Evolutionary conservation across 2,888 invertebrate genomes (phyloP).

Genomic region (Dicyrtomina minuta): DNA sequence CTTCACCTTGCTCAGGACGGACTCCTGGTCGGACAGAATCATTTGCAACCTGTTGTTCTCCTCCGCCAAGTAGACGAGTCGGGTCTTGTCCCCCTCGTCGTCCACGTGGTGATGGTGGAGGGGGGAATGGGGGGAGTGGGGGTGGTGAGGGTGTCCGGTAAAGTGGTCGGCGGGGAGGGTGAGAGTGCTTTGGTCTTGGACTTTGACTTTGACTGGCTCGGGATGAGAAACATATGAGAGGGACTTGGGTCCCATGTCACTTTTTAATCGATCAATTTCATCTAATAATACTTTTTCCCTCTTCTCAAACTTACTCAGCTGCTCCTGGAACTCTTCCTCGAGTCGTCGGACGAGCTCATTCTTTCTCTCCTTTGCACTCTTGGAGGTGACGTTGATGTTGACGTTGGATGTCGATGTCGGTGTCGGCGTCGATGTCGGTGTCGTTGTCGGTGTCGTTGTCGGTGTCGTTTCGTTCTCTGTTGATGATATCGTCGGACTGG

Average conservation of each 20-base stretch:
- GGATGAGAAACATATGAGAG: too few relatives aligned
- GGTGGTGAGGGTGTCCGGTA: not conserved
- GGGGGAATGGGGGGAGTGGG: not conserved
- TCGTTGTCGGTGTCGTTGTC: too few relatives aligned
- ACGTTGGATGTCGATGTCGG: too few relatives aligned
- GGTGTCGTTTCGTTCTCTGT: not conserved
- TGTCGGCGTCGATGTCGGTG: too few relatives aligned
- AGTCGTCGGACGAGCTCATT: constrained; percentile 42
- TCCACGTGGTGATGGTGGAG: not conserved
- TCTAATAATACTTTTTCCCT: constrained; percentile 45
- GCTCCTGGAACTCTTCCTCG: constrained; percentile 44
- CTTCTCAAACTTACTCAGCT: constrained; percentile 43
- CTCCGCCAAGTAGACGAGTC: constrained; percentile 54
- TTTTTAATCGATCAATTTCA: constrained; percentile 49
- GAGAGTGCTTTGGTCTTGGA: not conserved
- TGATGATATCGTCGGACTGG: not conserved
- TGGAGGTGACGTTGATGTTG: not conserved
- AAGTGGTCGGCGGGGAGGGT: not conserved
- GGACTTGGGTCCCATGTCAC: constrained; percentile 46
- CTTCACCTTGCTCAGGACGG: constrained; percentile 63
- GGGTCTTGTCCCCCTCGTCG: constrained; percentile 16
- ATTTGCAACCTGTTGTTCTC: constrained; percentile 62
- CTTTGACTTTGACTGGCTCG: too few relatives aligned
- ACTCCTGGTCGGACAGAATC: constrained; percentile 60
- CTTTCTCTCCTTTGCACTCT: not conserved